phyloP scores from a whole-genome alignment of 2,888 invertebrate genomes.

The Norana najaformis region DNA sequence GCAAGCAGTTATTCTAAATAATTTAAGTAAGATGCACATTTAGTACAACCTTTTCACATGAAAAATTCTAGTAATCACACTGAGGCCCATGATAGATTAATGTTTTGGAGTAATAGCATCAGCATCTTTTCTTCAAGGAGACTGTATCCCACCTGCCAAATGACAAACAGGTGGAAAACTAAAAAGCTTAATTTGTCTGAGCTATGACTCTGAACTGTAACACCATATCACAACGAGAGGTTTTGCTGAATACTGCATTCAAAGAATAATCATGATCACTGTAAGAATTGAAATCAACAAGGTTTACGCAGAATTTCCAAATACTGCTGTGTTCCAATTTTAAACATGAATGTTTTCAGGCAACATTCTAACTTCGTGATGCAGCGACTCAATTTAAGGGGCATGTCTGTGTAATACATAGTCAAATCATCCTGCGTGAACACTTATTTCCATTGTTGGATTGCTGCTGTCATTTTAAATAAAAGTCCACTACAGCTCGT shows the following conservation, averaged over 20 bases:
- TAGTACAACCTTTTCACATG: not conserved
- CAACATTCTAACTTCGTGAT: not conserved
- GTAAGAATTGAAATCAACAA: not conserved
- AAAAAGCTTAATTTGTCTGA: not conserved
- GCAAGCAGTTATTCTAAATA: not conserved
- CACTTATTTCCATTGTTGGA: not conserved
- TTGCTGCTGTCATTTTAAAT: too few relatives aligned
- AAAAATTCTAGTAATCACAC: not conserved
- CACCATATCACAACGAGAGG: not conserved
- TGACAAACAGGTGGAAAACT: not conserved
- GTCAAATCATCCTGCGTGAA: not conserved
- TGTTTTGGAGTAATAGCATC: not conserved
- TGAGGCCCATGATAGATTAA: not conserved
- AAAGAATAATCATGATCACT: not conserved
- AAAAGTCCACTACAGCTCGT: too few relatives aligned
- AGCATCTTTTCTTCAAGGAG: not conserved
- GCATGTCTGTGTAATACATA: not conserved
- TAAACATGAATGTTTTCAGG: not conserved
- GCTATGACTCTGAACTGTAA: not conserved
- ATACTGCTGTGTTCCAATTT: not conserved
- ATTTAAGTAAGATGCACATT: not conserved
- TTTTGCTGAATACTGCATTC: not conserved
- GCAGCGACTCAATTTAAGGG: not conserved
- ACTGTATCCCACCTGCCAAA: too few relatives aligned
- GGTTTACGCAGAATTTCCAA: not conserved